Base-by-base conservation (phyloP, 2,888 invertebrate species). In the Oscheius myriophilus region DNA sequence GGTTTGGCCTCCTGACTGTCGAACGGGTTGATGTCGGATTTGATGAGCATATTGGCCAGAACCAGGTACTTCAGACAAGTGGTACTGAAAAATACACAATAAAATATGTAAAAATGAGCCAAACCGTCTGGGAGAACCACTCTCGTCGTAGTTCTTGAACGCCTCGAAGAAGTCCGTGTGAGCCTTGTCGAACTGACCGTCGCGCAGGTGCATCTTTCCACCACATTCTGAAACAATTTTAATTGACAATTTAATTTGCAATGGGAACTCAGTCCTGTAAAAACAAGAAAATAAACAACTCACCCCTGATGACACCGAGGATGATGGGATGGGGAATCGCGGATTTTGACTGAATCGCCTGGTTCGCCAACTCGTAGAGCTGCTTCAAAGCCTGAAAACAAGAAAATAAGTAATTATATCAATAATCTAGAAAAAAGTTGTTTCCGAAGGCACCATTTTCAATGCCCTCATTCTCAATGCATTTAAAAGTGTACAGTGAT, bases 271-370 rank as follows among this genome's bases (percentile, higher is more conserved):
- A 14, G 43, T 12, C 14, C 14, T 43, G 14, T 43, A 18, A 2
- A 53, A 53, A 25, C 53, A 9, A 21, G 4, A 25, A 53, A 18
- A 21, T 3, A 52, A 21, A 4, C 3, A 1, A 54, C 67, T 45
- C 88, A 93, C 93, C 93, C 91, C 96, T 90, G 73, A 98, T 98
- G 42, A 98, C 96, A 16, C 97, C 97, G 96, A 98, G 96, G 82
- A 98, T 98, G 41, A 98, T 90, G 2, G 98, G 98, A 91, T 98
- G 98, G n/a, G 98, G 97, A 87, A 98, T 98, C 61, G 97, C 98
- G 49, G 96, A 96, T 88, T 98, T 98, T 82, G 98, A 97, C 88
- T 96, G 95, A 76, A 98, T 90, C 0, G 96, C 96, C 87, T 97
- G 96, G 88, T 98, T 90, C 0, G 96, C 96, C 87, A 97, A 96